Evolutionary conservation across 2,113 vertebrate species (phyloP), one percentile per base, ranked within the genome.

Genomic region (Menidia beryllina): DNA sequence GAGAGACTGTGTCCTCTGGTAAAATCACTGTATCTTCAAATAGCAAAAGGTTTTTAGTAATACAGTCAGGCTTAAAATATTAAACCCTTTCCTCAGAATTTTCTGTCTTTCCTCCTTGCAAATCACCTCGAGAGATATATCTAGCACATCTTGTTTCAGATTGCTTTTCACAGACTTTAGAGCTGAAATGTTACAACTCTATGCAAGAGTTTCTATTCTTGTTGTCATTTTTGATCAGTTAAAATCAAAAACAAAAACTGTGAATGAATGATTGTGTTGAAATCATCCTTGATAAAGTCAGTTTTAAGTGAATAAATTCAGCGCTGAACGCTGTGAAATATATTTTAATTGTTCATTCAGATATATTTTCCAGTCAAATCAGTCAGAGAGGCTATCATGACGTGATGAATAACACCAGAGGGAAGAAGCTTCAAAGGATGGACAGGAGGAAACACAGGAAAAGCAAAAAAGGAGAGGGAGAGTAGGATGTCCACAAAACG

Each of bases 301-400:
- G 7, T 11, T 3, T 61, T 17, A 23, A 43, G 38, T 58, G 20
- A 55, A 72, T 60, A 9, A 86, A 72, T 81, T 70, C 55, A 53
- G 24, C 74, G 72, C 66, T 69, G 58, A 81, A 86, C 77, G 38
- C 34, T 49, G 45, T 39, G 30, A 69, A 62, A 41, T 55, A 27
- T 0, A 64, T 83, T 86, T 81, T 72, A 81, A 81, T 75, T 60
- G 61, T 21, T 52, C 49, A 67, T 47, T 45, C 49, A 68, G 17
- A 73, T 23, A 30, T 71, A 57, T 83, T 63, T 54, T 58, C n/a
- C 64, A 59, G 23, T 27, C 75, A 30, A 63, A 30, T 45, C 52
- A 75, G 68, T 70, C 24, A 72, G 76, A 87, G 76, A 77, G 36
- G 43, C 56, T 88, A 69, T 79, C 70, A 72, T 88, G 38, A 20